A percentile compares a stretch with the other conserved stretches of the same genome.
Conservation (phyloP, 1,140 invertebrate species). For the Bombus polaris region DNA sequence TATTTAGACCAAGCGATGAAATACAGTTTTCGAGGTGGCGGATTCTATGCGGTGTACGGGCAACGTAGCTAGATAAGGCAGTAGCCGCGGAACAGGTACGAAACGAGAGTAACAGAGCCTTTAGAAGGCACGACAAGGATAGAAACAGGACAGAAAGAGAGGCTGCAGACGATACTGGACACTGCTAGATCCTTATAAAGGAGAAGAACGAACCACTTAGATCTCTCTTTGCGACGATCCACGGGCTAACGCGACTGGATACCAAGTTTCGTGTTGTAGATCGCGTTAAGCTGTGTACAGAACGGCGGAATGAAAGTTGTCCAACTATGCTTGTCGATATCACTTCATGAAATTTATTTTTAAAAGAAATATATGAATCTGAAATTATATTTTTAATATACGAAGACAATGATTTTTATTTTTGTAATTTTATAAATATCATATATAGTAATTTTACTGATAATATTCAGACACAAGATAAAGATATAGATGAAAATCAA, state of each 20-base stretch:
- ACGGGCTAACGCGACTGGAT: constrained; percentile 4
- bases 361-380: too few relatives aligned
- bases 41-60: neutral
- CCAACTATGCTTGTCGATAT: neutral
- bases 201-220: constrained; percentile 55
- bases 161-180: constrained; percentile 38
- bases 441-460: too few relatives aligned
- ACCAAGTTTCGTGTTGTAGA: neutral
- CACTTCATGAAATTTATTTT: too few relatives aligned
- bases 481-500: too few relatives aligned
- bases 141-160: constrained; percentile 30
- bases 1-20: neutral
- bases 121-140: neutral
- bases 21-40: constrained; percentile 22
- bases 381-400: too few relatives aligned
- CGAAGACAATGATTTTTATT: too few relatives aligned
- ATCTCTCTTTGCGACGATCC: constrained; percentile 32
- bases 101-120: constrained; percentile 35
- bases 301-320: neutral
- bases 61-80: constrained; percentile 42
- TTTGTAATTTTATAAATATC: too few relatives aligned
- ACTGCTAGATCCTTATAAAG: constrained; percentile 65
- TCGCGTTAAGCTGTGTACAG: neutral
- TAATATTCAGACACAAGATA: too few relatives aligned
- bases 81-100: constrained; percentile 27